Evolutionary conservation across 92 coral and sea anemone species (phyloP).

Genomic region (Bergia sp.): DNA sequence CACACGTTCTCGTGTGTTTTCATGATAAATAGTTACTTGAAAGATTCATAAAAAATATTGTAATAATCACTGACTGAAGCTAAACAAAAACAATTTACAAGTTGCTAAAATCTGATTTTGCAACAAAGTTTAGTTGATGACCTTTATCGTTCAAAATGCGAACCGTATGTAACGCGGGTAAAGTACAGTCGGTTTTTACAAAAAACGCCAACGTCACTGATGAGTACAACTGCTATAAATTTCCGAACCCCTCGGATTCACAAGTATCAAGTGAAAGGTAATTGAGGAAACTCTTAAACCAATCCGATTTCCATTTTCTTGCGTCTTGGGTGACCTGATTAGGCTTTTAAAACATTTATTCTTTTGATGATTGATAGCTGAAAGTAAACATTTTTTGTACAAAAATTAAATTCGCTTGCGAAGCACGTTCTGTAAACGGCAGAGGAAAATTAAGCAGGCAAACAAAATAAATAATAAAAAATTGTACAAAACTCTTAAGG

Average conservation of each 20-base stretch:
- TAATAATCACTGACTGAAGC: background rate
- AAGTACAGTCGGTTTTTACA: too few relatives aligned
- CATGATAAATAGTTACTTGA: background rate
- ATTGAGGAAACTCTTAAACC: background rate
- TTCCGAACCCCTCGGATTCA: background rate
- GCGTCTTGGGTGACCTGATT: background rate
- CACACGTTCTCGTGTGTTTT: background rate
- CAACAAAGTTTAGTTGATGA: too few relatives aligned
- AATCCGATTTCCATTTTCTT: background rate
- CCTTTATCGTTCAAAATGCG: too few relatives aligned
- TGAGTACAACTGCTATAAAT: too few relatives aligned
- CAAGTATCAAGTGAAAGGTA: too few relatives aligned
- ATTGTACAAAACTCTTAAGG: background rate
- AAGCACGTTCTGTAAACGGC: background rate
- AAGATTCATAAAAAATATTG: background rate
- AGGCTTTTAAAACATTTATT: background rate
- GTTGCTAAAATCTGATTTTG: background rate
- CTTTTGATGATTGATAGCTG: background rate
- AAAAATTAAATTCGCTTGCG: background rate
- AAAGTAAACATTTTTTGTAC: background rate
- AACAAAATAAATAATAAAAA: background rate
- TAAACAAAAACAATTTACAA: too few relatives aligned
- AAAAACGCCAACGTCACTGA: too few relatives aligned
- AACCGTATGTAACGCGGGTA: too few relatives aligned
- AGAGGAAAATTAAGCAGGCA: background rate